Evolutionary conservation across 2,113 vertebrate genomes (phyloP).

Genomic region (Setophaga coronata): DNA sequence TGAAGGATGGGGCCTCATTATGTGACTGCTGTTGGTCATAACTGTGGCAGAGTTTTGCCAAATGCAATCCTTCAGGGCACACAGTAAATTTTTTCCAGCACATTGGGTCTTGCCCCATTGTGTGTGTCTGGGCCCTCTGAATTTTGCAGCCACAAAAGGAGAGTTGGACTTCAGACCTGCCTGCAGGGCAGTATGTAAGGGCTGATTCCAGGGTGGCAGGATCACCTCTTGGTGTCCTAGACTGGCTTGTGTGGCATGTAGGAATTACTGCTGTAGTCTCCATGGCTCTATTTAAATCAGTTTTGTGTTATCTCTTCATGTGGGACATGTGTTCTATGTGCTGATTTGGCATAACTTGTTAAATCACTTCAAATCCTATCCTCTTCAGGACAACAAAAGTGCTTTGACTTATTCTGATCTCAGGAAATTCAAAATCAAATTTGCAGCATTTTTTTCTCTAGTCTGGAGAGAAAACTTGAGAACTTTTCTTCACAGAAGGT

Average conservation of each 20-base stretch:
- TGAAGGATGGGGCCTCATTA: not conserved
- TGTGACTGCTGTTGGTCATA: not conserved
- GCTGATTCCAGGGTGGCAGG: not conserved
- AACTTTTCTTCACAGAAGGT: not conserved
- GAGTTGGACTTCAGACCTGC: not conserved
- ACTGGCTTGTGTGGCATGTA: not conserved
- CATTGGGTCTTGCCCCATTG: not conserved
- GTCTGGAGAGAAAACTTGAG: not conserved
- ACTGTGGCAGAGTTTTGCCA: not conserved
- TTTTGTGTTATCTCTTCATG: rapidly evolving
- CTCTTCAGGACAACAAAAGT: not conserved
- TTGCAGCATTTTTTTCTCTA: not conserved
- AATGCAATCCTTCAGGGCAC: not conserved
- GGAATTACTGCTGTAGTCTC: not conserved
- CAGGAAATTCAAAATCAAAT: not conserved
- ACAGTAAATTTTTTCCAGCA: not conserved
- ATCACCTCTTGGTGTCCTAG: not conserved
- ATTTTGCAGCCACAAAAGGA: not conserved
- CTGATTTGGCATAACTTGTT: not conserved
- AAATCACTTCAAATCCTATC: not conserved
- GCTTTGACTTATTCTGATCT: not conserved
- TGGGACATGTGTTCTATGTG: not conserved
- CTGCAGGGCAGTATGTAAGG: not conserved
- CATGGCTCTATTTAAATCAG: not conserved
- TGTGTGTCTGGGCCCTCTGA: not conserved